Evolutionary conservation across 1,140 invertebrate species (phyloP), one percentile per base, ranked within the genome.

Genomic region (Stegodyphus mimosarum): DNA sequence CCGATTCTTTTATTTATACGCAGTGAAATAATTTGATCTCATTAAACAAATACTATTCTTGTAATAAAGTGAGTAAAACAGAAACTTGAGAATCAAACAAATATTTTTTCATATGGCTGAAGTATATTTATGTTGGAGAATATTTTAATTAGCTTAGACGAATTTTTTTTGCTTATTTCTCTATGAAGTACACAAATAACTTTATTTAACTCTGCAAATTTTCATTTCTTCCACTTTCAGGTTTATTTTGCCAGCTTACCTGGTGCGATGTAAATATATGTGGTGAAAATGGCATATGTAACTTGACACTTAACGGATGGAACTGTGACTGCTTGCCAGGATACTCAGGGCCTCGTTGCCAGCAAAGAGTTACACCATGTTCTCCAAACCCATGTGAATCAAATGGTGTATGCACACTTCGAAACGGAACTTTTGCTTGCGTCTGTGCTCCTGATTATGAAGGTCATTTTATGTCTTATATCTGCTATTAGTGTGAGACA

Each of bases 381-480:
- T 92, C 93, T 79, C 83, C 92, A 0, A 92, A 93, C 84, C 95
- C 95, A 3, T 95, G 94, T 89, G 93, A 94, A 88, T 92, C 92
- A 75, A 90, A 94, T 53, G 94, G 95, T 7, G 92, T 92, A 63
- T 95, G 94, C 89, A 87, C 80, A 6, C 51, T 88, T 10, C 91
- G 90, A 49, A 92, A 93, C 85, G 92, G 92, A 11, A 91, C 91
- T 0, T 95, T 94, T 88, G 90, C 92, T 53, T 95, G 95, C 88
- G 88, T 91, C 74, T 95, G 94, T 89, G 93, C 94, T 88, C 93
- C 94, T 0, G 95, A 94, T 90, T 94, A 93, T 93, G 93, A 94
- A 90, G 94, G 94, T 92, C 87, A 88, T 88, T 52, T 13, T 49
- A 60, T 60, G 9, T 60, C 15, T 60, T 2, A 10, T 5, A 60